Evolutionary conservation across 2,888 invertebrate genomes (phyloP).

Genomic region (Apamea sordens): DNA sequence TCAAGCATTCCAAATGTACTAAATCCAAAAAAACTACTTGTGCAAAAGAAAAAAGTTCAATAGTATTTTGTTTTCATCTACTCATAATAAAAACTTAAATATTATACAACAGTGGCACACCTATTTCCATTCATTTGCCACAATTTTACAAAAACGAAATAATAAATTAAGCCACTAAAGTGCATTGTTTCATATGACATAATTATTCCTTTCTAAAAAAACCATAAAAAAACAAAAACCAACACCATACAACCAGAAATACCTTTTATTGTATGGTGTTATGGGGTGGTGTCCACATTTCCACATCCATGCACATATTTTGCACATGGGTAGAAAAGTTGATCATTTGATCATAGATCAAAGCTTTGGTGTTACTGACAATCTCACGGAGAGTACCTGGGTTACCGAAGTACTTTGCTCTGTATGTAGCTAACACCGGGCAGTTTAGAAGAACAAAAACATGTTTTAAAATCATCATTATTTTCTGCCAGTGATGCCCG

Average conservation of each 20-base stretch:
- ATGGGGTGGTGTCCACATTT: not conserved
- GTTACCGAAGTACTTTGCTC: not conserved
- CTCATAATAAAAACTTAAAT: not conserved
- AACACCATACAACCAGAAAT: not conserved
- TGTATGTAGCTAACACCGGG: not conserved
- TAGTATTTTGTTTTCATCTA: not conserved
- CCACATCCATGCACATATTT: not conserved
- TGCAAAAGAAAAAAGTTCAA: too few relatives aligned
- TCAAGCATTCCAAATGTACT: not conserved
- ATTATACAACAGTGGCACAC: not conserved
- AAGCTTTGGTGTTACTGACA: not conserved
- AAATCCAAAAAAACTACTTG: not conserved
- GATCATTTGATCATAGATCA: not conserved
- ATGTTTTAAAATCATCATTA: not conserved
- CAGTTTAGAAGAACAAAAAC: not conserved
- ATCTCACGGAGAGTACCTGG: not conserved
- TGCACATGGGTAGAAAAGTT: too few relatives aligned
- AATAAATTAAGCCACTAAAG: not conserved
- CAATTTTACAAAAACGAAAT: not conserved
- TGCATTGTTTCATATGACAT: not conserved
- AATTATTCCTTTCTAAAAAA: not conserved
- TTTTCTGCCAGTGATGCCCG: constrained; percentile 92
- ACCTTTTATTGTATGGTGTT: too few relatives aligned
- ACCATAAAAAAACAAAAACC: too few relatives aligned
- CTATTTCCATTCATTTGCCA: not conserved